Evolutionary conservation across 2,113 vertebrate species (phyloP), one percentile per base, ranked within the genome.

Genomic region (Thunnus maccoyii): DNA sequence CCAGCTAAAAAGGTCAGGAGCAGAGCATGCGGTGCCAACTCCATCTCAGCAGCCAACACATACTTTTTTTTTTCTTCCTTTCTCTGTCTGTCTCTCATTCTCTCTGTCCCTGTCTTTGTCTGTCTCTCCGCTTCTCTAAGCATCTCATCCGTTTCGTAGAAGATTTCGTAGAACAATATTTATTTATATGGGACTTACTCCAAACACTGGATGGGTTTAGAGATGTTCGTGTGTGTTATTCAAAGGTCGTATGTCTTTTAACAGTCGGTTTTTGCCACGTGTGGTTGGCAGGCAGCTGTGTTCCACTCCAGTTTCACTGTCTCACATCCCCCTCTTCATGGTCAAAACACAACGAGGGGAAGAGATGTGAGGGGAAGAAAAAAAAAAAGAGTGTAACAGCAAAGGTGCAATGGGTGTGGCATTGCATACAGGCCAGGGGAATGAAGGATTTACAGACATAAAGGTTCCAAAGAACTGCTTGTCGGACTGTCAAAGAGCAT

Each of bases 1-100:
- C 82, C 84, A 90, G 86, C 87, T 85, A 88, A 41, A 41, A 92
- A 93, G 93, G 92, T 94, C 92, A 93, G 75, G 67, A 87, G 65
- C 66, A 72, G 68, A 87, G 55, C 81, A 73, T 18, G 32, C 20
- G 25, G 58, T 92, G 92, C 93, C 91, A 93, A 80, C 80, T 84
- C 79, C 55, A 58, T 82, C 81, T 69, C 63, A 64, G 83, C 76
- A 86, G 83, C 83, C 84, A 88, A 61, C 16, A 71, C 41, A 47
- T 16, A 17, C 68, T 20, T 72, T 67, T 81, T 70, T 57, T 46
- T 60, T 50, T 46, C 14, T 64, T 67, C 27, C 55, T 51, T 25
- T 66, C 15, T 51, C 46, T 47, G 17, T 57, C 63, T 18, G 5
- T 17, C 63, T 27, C 55, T 56, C 12, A 58, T 51, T 55, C 72